Percentiles rank a stretch among this genome's conserved stretches.
Conservation (phyloP, 2,888 invertebrate species). For the Noctua fimbriata region DNA sequence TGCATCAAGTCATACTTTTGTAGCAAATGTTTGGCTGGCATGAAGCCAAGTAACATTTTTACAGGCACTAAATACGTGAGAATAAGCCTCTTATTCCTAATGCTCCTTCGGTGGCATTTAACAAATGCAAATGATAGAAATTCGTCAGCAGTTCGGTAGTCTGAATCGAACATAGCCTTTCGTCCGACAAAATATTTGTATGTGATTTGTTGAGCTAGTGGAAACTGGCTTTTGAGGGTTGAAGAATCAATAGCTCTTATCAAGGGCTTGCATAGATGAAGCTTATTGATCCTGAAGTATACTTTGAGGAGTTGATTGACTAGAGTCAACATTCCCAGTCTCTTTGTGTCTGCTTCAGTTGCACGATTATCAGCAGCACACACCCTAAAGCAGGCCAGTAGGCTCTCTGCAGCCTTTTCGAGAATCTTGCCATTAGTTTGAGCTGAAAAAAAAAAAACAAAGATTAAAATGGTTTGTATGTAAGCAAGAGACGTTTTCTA, state of each 20-base stretch:
- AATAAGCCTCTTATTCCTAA: slow-evolving; percentile 97
- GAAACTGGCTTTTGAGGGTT: slow-evolving; percentile 96
- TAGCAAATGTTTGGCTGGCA: slow-evolving; percentile 95
- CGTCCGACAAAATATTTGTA: slow-evolving; percentile 99
- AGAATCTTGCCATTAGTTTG: slow-evolving; percentile 92
- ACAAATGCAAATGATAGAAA: slow-evolving; percentile 98
- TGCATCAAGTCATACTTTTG: slow-evolving; percentile 97
- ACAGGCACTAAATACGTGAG: slow-evolving; percentile 98
- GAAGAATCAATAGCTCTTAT: slow-evolving; percentile 99
- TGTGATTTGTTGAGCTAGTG: slow-evolving; percentile 98
- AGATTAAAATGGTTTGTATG: neutral
- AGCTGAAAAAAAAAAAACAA: slow-evolving; percentile 74
- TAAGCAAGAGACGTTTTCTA: neutral
- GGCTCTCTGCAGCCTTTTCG: slow-evolving; percentile 97
- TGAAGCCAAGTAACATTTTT: slow-evolving; percentile 98
- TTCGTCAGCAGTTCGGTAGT: slow-evolving; percentile 98
- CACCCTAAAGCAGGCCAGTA: slow-evolving; percentile 98
- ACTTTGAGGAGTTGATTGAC: slow-evolving; percentile 99
- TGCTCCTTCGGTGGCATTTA: slow-evolving; percentile 95
- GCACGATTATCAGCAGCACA: slow-evolving; percentile 98
- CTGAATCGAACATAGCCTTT: slow-evolving; percentile 99
- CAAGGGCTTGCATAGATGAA: slow-evolving; percentile 97
- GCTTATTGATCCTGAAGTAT: slow-evolving; percentile 97
- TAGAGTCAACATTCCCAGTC: slow-evolving; percentile 98
- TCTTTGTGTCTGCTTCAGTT: slow-evolving; percentile 97